A percentile compares a stretch with the other conserved stretches of the same genome.
phyloP scores from a whole-genome alignment of 2,797 vertebrate genomes.

The Anableps anableps region DNA sequence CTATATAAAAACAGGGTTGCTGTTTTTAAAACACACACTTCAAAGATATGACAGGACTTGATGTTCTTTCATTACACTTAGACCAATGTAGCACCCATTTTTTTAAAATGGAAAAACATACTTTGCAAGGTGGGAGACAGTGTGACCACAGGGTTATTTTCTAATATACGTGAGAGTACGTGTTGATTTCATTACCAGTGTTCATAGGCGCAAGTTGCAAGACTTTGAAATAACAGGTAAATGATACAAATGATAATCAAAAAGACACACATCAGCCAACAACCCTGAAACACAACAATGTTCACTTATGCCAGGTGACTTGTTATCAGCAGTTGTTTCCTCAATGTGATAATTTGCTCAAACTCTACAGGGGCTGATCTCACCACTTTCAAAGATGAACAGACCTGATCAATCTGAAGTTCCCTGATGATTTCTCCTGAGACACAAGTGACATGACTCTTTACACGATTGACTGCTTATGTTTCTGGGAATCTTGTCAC shows the following conservation, averaged over 20 bases:
- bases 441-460: conserved; percentile 40
- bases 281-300: neutral
- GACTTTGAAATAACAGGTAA: neutral
- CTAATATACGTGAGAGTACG: neutral
- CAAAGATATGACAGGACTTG: neutral
- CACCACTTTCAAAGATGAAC: conserved; percentile 8
- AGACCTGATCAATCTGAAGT: conserved; percentile 18
- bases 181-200: no score
- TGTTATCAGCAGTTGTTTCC: conserved; percentile 33
- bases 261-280: neutral
- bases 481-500: conserved; percentile 23
- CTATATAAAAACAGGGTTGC: neutral
- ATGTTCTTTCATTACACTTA: neutral
- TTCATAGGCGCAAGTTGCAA: neutral
- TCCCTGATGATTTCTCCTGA: conserved; percentile 45
- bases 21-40: neutral
- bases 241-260: conserved; percentile 6
- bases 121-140: neutral
- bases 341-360: conserved; percentile 15
- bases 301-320: conserved; percentile 15
- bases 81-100: neutral
- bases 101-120: no score
- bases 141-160: neutral
- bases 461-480: conserved; percentile 39
- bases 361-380: conserved; percentile 20